Base-by-base conservation (phyloP, 2,113 vertebrate genomes). In the rabbit (Oryctolagus cuniculus) region DNA sequence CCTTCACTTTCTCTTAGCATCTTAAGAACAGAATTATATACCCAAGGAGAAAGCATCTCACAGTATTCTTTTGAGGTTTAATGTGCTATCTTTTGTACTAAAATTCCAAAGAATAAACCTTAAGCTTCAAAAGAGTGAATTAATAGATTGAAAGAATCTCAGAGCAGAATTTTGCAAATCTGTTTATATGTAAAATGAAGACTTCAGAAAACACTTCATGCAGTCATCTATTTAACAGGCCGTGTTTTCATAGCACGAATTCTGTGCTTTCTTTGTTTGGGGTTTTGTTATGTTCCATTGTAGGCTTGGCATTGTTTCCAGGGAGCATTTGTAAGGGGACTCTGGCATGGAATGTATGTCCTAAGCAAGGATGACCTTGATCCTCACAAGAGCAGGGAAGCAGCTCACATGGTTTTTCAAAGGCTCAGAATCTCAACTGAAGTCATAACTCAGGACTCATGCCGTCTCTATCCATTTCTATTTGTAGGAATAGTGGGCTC, bases 81-180 rank as follows among this genome's bases (percentile, higher is more conserved):
- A 51, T 61, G 51, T 53, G 36, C 79, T 89, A 29, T 58, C 84
- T 53, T 84, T 12, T 67, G 55, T n/a, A 49, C 53, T 81, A 69
- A 73, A 51, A 95, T 90, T 95, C 93, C 72, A 90, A 80, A 92
- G 44, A 84, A 80, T 55, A 61, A 61, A 75, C 19, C 77, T 87
- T 29, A 89, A 90, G 34, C 31, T 92, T 91, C 31, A 82, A 84
- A 75, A 44, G 49, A 70, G 67, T 55, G 58, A 95, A 72, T 63
- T 95, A 83, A 77, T 89, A 80, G 8, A 34, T 38, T 49, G 53
- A 91, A 89, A 82, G 16, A 80, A 27, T 80, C 69, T 81, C 66
- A 55, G 69, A 89, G 64, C 74, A 31, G 27, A 69, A 49, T n/a
- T 74, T 77, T 5, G 53, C 58, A 81, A n/a, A 61, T 93, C 36